phyloP scores from a whole-genome alignment of 2,113 vertebrate genomes.

The Rhabdomys dilectus region DNA sequence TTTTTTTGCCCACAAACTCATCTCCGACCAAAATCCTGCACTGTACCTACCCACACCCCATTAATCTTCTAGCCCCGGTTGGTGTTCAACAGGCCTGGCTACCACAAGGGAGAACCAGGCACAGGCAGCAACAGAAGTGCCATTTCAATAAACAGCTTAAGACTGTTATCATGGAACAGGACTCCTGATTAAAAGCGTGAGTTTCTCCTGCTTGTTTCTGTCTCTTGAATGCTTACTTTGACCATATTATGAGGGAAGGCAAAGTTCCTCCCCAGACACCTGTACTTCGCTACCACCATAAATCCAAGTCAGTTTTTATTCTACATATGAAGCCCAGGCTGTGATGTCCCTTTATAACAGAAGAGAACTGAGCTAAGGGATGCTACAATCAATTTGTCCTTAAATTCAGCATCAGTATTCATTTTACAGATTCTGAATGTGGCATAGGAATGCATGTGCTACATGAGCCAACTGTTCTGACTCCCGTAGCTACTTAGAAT shows the following conservation, averaged over 20 bases:
- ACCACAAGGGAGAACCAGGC: no score
- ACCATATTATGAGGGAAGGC: no score
- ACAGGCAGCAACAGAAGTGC: no score
- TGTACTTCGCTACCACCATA: not conserved
- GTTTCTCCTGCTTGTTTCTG: not conserved
- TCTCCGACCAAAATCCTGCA: no score
- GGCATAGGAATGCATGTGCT: not conserved
- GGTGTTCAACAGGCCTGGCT: no score
- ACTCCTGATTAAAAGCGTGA: not conserved
- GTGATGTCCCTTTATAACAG: not conserved
- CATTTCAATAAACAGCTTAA: not conserved
- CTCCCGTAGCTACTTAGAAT: not conserved
- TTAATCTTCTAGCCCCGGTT: no score
- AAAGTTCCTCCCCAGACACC: not conserved
- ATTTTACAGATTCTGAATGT: not conserved
- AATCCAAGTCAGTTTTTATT: not conserved
- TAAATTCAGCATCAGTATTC: not conserved
- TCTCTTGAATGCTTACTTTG: fast-evolving
- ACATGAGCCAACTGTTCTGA: not conserved
- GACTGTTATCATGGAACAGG: no score
- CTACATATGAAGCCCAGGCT: not conserved
- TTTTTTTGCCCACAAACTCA: no score
- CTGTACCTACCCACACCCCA: no score
- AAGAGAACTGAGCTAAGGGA: no score
- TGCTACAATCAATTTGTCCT: not conserved